A percentile compares a stretch with the other conserved stretches of the same genome.
Conservation (phyloP, 1,140 invertebrate genomes). For the Cyrtorhinus lividipennis region DNA sequence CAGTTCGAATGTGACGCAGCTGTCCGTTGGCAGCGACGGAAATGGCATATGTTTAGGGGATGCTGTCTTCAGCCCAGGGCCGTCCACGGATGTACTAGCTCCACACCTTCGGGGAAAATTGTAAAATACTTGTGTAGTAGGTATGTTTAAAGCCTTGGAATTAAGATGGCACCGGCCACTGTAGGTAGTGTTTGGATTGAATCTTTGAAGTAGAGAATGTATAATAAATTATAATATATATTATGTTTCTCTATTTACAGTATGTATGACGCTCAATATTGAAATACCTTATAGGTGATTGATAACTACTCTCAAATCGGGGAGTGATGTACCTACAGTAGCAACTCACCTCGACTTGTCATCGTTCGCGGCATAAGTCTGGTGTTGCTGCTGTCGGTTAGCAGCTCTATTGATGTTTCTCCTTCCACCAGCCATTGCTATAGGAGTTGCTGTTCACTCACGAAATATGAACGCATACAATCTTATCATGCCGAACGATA, state of each 20-base stretch:
- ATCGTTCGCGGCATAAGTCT: slow-evolving; percentile 20
- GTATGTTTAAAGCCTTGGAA: not conserved
- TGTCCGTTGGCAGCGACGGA: slow-evolving; percentile 67
- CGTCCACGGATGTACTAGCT: not conserved
- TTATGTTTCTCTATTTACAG: not conserved
- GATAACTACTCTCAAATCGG: not conserved
- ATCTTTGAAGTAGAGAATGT: not conserved
- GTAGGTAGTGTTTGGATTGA: not conserved
- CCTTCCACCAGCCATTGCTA: slow-evolving; percentile 26
- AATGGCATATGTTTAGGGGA: slow-evolving; percentile 69
- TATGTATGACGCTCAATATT: not conserved
- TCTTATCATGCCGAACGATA: too few relatives aligned
- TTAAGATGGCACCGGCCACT: not conserved
- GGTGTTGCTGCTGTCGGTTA: slow-evolving; percentile 21
- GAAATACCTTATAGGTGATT: not conserved
- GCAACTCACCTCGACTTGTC: slow-evolving; percentile 21
- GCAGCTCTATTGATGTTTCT: slow-evolving; percentile 24
- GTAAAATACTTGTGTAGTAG: not conserved
- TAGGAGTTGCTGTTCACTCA: too few relatives aligned
- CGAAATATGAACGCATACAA: too few relatives aligned
- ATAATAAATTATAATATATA: not conserved
- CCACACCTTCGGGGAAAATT: not conserved
- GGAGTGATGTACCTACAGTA: not conserved
- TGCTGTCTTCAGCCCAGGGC: slow-evolving; percentile 18
- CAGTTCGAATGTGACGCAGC: slow-evolving; percentile 71